Percentiles rank a stretch among this genome's conserved stretches.
These are phyloP conservation scores for Onychostoma macrolepis DNA, from an alignment of 2,113 vertebrate species.

Conservation along the genomic window DNA sequence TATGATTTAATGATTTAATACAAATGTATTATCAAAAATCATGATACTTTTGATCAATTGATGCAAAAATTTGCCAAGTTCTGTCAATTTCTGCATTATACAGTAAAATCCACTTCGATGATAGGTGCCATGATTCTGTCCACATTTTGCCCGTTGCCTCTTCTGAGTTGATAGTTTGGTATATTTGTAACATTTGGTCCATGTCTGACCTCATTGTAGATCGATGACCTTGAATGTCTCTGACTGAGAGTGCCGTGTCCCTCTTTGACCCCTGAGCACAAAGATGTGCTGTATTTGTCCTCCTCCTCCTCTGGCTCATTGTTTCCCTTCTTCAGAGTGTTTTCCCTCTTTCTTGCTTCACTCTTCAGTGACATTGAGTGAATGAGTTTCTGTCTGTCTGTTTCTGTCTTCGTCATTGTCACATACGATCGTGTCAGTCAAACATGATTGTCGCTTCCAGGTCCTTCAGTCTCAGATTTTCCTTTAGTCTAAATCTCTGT, in stretches of 20 bases:
- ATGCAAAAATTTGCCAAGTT: background rate
- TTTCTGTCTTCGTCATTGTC: background rate
- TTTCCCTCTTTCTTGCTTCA: background rate
- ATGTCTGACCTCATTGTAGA: background rate
- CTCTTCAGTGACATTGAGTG: background rate
- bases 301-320: background rate
- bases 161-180: background rate
- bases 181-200: background rate
- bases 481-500: constrained; percentile 15
- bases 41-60: background rate
- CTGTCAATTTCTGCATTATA: background rate
- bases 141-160: background rate
- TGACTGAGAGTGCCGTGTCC: background rate
- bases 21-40: too few species aligned
- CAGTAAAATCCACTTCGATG: background rate
- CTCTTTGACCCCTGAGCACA: background rate
- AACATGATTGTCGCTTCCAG: background rate
- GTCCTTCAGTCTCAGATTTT: background rate
- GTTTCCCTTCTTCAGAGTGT: background rate
- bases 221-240: background rate
- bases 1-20: too few species aligned
- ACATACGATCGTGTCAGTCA: too few species aligned
- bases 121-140: background rate
- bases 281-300: background rate
- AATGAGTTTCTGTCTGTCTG: background rate